These are phyloP conservation scores for Trypoxylon attenuatum DNA, from an alignment of 2,888 invertebrate species.

Conservation along the genomic window DNA sequence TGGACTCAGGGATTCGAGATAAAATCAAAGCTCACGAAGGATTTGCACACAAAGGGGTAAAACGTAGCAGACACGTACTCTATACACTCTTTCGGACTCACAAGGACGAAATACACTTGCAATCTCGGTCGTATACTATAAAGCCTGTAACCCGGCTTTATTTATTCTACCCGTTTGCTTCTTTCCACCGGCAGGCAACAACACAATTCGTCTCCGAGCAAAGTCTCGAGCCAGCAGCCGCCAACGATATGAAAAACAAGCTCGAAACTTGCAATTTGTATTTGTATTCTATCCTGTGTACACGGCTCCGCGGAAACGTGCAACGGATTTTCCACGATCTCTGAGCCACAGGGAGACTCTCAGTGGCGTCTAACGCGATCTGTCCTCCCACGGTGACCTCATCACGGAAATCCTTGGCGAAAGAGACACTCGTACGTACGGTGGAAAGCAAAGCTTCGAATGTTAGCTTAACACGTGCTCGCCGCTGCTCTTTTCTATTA, in stretches of 20 bases:
- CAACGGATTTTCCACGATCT: no score
- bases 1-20: not conserved
- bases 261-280: no score
- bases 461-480: not conserved
- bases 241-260: no score
- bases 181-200: not conserved
- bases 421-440: no score
- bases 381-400: no score
- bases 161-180: not conserved
- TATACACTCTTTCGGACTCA: slow-evolving; percentile 47
- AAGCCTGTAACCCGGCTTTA: slow-evolving; percentile 39
- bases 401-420: no score
- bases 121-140: slow-evolving; percentile 65
- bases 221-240: no score
- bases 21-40: not conserved
- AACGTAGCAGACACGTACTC: slow-evolving; percentile 41
- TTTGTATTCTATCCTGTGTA: no score
- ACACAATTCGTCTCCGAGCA: slow-evolving; percentile 1
- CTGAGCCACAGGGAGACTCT: no score
- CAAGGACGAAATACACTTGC: slow-evolving; percentile 44
- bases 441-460: no score
- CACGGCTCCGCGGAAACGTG: no score
- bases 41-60: slow-evolving; percentile 31
- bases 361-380: no score
- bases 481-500: not conserved